Evolutionary conservation across 2,797 vertebrate species (phyloP).

Genomic region (Microctenopoma stevenorrisi): DNA sequence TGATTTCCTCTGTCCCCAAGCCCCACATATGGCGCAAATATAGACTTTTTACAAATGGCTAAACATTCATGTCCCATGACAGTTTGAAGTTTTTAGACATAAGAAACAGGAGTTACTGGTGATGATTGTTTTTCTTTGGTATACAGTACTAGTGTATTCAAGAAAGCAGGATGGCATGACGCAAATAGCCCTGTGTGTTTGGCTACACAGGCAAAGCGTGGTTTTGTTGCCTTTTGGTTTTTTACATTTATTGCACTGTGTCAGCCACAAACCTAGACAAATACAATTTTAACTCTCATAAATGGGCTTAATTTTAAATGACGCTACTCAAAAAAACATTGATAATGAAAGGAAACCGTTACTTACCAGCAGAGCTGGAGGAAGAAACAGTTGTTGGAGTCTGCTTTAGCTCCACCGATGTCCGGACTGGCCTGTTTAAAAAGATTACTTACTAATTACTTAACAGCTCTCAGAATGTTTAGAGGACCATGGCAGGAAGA

Average conservation of each 20-base stretch:
- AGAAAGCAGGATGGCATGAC: no score
- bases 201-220: no score
- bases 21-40: no score
- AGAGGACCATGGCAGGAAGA: conserved; percentile 49
- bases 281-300: background rate
- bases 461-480: conserved; percentile 45
- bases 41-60: no score
- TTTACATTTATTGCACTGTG: background rate
- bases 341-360: background rate
- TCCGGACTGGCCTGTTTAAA: conserved; percentile 79
- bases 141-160: no score
- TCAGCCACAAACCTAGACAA: background rate
- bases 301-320: no score
- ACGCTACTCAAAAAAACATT: background rate
- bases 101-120: no score
- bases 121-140: no score
- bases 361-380: conserved; percentile 77
- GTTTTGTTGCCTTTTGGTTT: no score
- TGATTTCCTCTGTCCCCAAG: no score
- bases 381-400: conserved; percentile 60
- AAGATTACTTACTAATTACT: conserved; percentile 64
- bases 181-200: background rate
- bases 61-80: no score
- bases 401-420: conserved; percentile 79
- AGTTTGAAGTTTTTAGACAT: no score